phyloP scores from a whole-genome alignment of 2,113 vertebrate species.

The Larimichthys polyactis region DNA sequence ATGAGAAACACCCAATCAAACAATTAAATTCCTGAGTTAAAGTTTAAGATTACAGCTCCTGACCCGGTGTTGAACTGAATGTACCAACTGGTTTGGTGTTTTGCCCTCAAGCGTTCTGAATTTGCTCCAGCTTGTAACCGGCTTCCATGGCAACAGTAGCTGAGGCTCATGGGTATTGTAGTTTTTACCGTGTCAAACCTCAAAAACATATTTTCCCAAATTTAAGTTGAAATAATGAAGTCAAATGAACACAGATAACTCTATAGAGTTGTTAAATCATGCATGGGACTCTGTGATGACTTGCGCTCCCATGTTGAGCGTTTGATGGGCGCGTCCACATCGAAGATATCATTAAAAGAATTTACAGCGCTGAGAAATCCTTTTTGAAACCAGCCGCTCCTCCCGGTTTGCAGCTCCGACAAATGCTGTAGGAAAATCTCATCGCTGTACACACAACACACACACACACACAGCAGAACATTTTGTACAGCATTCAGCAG shows the following conservation, averaged over 20 bases:
- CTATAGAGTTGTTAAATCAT: background rate
- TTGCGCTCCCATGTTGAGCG: background rate
- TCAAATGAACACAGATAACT: background rate
- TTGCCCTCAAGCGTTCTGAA: background rate
- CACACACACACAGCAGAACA: conserved; percentile 29
- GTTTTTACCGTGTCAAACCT: background rate
- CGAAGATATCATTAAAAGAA: conserved; percentile 46
- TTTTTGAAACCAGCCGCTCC: conserved; percentile 6
- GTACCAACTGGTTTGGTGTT: background rate
- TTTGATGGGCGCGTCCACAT: conserved; percentile 35
- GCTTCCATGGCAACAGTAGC: background rate
- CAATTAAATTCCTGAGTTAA: background rate
- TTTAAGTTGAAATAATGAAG: background rate
- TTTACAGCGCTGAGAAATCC: conserved; percentile 34
- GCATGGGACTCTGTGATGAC: background rate
- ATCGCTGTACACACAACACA: background rate
- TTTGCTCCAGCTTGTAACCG: background rate
- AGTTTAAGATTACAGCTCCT: background rate
- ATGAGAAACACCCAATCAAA: background rate
- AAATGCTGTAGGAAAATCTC: background rate
- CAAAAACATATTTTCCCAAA: background rate
- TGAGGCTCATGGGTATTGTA: conserved; percentile 13
- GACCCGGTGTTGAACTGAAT: background rate
- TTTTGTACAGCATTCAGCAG: conserved; percentile 47
- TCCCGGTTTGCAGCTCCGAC: conserved; percentile 21